Evolutionary conservation across 2,888 invertebrate species (phyloP), one percentile per base, ranked within the genome.

Genomic region (Ceriagrion tenellum): DNA sequence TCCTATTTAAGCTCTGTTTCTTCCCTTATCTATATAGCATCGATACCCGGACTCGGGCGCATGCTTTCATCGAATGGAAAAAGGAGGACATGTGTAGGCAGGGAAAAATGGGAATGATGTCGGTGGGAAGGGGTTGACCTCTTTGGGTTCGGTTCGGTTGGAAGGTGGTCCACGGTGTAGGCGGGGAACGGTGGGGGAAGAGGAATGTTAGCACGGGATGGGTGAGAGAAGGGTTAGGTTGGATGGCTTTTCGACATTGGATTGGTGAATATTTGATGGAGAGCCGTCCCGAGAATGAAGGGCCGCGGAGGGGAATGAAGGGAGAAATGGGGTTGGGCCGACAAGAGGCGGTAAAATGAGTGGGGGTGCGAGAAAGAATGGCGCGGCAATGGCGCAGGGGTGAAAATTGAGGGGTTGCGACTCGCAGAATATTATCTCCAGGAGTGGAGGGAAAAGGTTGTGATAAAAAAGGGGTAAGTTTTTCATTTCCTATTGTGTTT

Each of bases 211-310:
- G 69, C 2, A 26, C n/a, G n/a, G 81, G 81, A 35, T 35, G 35
- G 35, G 12, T 30, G 10, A 1, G 81, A 23, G 69, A n/a, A 69
- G 12, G 69, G 69, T 26, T 69, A 10, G 59, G 59, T 1, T 20
- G 55, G 20, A 89, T 16, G 89, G 89, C 47, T 89, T 89, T 69
- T 69, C 91, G 91, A 91, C 93, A 47, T 93, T 69, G 69, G 93
- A 93, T 93, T 93, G 93, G 69, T 93, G 93, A 93, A 93, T 93
- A 93, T 93, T 93, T 93, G 93, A 93, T 93, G 69, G 93, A 55
- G 93, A 93, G 26, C 55, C 63, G 93, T 74, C 63, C 93, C 69
- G n/a, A 55, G 55, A n/a, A 69, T 55, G 89, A n/a, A 55, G 47
- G 89, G 55, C 26, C 16, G 26, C 40, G 74, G 47, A 2, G 69